Conservation (phyloP, 2,113 vertebrate genomes). For the Aepyceros melampus region DNA sequence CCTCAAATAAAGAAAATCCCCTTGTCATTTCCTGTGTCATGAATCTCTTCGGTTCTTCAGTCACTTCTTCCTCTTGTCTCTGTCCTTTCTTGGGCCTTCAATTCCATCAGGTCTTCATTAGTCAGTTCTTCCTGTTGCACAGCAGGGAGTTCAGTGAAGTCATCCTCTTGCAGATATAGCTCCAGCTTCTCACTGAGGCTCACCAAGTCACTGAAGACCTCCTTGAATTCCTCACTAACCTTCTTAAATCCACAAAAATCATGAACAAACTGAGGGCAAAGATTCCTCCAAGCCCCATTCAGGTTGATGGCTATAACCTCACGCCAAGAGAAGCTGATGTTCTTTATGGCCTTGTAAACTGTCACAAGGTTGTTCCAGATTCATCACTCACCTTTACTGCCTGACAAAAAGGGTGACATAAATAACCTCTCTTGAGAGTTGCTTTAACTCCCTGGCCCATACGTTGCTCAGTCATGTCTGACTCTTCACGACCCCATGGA, state of each 20-base stretch:
- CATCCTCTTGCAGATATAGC: background rate
- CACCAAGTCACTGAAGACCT: background rate
- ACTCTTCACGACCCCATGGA: background rate
- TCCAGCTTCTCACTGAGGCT: background rate
- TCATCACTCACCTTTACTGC: background rate
- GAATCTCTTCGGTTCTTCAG: background rate
- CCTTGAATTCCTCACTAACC: background rate
- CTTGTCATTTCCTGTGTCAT: background rate
- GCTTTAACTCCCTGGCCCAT: background rate
- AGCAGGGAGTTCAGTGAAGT: background rate
- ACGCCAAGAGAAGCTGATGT: background rate
- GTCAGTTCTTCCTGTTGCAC: background rate
- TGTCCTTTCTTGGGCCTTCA: background rate
- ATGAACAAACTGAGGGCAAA: background rate
- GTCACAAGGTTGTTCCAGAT: background rate
- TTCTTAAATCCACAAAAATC: background rate
- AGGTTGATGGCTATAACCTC: background rate
- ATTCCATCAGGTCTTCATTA: background rate
- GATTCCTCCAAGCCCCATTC: background rate
- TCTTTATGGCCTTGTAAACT: background rate
- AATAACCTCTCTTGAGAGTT: background rate
- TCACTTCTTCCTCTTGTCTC: background rate
- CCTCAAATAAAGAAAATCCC: background rate
- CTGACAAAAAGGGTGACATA: background rate
- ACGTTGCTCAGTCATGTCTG: background rate